A percentile compares a stretch with the other conserved stretches of the same genome.
Evolutionary conservation across 2,797 vertebrate species (phyloP).

Genomic region (Sciaenops ocellatus): DNA sequence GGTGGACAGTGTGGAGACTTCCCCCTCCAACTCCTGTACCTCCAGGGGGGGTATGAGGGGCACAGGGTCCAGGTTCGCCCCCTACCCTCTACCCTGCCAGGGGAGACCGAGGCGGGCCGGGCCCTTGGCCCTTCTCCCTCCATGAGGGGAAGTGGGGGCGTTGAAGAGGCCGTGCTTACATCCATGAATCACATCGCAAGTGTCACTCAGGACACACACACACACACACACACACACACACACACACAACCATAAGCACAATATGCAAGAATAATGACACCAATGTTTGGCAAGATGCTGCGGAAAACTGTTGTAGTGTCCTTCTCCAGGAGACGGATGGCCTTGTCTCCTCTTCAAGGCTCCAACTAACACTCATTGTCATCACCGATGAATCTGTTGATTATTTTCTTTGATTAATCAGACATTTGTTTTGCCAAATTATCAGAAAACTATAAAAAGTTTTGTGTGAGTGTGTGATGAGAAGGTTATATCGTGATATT

Average conservation of each 20-base stretch:
- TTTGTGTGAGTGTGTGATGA: neutral
- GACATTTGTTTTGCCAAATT: neutral
- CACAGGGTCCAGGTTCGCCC: conserved; percentile 71
- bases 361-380: conserved; percentile 24
- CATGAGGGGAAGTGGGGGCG: conserved; percentile 58
- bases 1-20: conserved; percentile 74
- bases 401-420: neutral
- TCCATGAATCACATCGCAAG: conserved; percentile 68
- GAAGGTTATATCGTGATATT: neutral
- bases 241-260: conserved; percentile 19
- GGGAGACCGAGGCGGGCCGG: conserved; percentile 59
- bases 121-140: conserved; percentile 73
- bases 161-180: conserved; percentile 41
- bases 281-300: conserved; percentile 15
- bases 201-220: conserved; percentile 50
- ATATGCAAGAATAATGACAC: conserved; percentile 48
- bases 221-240: conserved; percentile 21
- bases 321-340: conserved; percentile 10
- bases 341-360: neutral
- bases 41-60: conserved; percentile 42
- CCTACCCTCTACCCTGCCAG: conserved; percentile 53
- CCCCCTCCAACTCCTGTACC: conserved; percentile 53
- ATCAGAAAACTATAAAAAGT: conserved; percentile 12
- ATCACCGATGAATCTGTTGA: neutral
- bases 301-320: conserved; percentile 21